Evolutionary conservation across 2,888 invertebrate genomes (phyloP), one percentile per base, ranked within the genome.

Genomic region (Drosophila sordidula): DNA sequence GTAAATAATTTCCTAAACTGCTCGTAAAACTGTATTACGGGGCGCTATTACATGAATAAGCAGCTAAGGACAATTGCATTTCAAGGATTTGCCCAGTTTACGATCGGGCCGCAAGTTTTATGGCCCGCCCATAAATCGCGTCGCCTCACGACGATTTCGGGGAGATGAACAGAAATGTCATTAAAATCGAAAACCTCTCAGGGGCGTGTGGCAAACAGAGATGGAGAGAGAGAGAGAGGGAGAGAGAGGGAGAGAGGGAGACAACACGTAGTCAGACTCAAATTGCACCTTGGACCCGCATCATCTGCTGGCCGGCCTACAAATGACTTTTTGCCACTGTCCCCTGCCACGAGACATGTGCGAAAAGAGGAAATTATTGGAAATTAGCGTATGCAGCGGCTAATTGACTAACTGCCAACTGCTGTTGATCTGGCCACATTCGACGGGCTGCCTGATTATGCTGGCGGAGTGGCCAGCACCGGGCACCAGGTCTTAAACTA

Each of bases 341-440:
- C 39, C 18, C 32, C 25, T 47, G n/a, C 38, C 18, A 18, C 16
- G 41, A 14, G 32, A 64, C 70, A 58, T 57, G 64, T 75, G 74
- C 75, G 25, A 75, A 58, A 56, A 32, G 16, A 54, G 38, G n/a
- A 66, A 58, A 59, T 52, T 41, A 39, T 46, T 50, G 38, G 22
- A 75, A 75, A 75, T 75, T 75, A 75, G 75, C 75, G 71, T 75
- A 75, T 75, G 75, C 75, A 75, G 34, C 61, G 29, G 14, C 47
- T 61, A 75, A 70, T 75, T 63, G 75, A 42, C 55, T 16, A 49
- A 49, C 51, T 16, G 39, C 1, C 34, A 32, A 39, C 56, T 22
- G 44, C 44, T 22, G 36, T 18, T 26, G 14, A 29, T 11, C n/a
- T 26, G 34, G 22, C 42, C 12, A 11, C 49, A 49, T 12, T 29